phyloP scores from a whole-genome alignment of 1,140 invertebrate genomes.

The Penaeus japonicus region DNA sequence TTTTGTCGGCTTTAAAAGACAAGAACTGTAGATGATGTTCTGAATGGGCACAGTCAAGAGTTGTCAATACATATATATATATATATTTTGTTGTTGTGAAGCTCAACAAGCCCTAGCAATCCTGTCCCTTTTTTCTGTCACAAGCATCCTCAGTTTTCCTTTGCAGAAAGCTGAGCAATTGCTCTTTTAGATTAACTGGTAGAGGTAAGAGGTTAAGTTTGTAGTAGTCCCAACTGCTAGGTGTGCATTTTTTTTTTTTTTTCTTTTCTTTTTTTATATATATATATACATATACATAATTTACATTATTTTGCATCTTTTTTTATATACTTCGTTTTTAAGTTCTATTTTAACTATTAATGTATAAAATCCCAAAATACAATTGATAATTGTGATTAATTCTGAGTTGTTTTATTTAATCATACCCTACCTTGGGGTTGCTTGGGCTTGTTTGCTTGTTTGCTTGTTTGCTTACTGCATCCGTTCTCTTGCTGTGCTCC shows the following conservation, averaged over 20 bases:
- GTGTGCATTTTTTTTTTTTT: slow-evolving; percentile 28
- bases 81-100: too few relatives aligned
- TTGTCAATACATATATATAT: too few relatives aligned
- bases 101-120: slow-evolving; percentile 44
- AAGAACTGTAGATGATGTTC: too few relatives aligned
- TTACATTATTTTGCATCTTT: not conserved
- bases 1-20: too few relatives aligned
- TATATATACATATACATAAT: slow-evolving; percentile 34
- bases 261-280: not conserved
- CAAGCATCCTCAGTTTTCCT: slow-evolving; percentile 45
- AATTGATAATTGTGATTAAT: slow-evolving; percentile 21
- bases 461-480: not conserved
- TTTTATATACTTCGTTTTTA: not conserved
- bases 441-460: slow-evolving; percentile 45
- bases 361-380: slow-evolving; percentile 40
- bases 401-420: slow-evolving; percentile 45
- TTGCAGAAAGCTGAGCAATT: slow-evolving; percentile 40
- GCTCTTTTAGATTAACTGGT: not conserved
- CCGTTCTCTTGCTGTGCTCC: not conserved
- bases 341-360: not conserved
- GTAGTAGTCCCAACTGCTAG: slow-evolving; percentile 27
- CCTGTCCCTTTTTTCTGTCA: not conserved
- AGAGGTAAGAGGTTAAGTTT: slow-evolving; percentile 23
- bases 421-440: slow-evolving; percentile 29
- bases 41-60: too few relatives aligned